phyloP scores from a whole-genome alignment of 2,113 vertebrate genomes.

The Ceyx cyanopectus region DNA sequence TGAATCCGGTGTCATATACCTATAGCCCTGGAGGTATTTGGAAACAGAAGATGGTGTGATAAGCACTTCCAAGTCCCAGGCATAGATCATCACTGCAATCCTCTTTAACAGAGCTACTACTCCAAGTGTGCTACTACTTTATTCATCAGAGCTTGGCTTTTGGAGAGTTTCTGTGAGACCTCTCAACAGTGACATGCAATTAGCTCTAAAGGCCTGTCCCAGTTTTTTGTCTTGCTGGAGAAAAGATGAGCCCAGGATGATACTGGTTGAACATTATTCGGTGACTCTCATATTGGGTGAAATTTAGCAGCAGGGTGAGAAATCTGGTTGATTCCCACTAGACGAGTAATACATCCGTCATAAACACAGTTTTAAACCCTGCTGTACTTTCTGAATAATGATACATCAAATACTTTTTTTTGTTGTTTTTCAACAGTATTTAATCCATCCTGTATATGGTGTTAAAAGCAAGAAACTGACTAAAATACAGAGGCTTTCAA shows the following conservation, averaged over 20 bases:
- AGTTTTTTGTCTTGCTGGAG: background rate
- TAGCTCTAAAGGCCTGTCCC: background rate
- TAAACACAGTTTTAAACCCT: background rate
- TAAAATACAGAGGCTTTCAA: constrained; percentile 6
- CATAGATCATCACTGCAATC: background rate
- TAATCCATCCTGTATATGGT: background rate
- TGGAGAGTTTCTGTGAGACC: background rate
- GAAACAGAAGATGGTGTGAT: background rate
- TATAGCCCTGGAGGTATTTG: background rate
- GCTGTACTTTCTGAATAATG: background rate
- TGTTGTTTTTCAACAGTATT: background rate
- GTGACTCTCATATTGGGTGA: background rate
- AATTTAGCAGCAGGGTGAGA: background rate
- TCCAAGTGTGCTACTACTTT: background rate
- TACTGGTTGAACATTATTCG: background rate
- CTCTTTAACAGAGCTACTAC: background rate
- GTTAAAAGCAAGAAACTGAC: background rate
- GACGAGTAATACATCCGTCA: background rate
- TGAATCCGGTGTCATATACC: background rate
- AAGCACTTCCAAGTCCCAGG: background rate
- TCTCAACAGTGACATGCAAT: background rate
- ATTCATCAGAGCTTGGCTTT: background rate
- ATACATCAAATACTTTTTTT: background rate
- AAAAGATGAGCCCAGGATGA: background rate
- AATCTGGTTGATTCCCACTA: background rate